These are phyloP conservation scores for Hippoglossus stenolepis DNA, from an alignment of 2,113 vertebrate species.

Conservation along the genomic window DNA sequence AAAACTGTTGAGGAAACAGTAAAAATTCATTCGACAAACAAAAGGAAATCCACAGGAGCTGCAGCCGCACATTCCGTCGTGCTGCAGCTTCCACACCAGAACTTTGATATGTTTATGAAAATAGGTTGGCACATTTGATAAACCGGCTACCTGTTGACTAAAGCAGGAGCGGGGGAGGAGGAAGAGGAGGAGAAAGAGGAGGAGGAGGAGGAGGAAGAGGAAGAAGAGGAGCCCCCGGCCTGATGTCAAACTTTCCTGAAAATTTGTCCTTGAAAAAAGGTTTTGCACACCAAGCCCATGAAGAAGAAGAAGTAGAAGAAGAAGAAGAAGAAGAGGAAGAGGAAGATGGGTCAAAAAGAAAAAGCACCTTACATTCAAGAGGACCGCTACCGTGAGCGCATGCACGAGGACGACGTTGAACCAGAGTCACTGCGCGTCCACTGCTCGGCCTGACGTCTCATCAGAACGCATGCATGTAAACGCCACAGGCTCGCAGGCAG, in stretches of 20 bases:
- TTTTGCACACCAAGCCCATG: constrained; percentile 50
- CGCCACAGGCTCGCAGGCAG: constrained; percentile 65
- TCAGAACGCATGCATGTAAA: constrained; percentile 64
- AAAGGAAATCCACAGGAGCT: constrained; percentile 43
- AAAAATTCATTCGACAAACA: constrained; percentile 65
- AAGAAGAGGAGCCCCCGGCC: constrained; percentile 17
- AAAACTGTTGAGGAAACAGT: constrained; percentile 63
- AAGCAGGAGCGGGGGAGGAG: constrained; percentile 45
- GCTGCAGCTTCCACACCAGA: constrained; percentile 63
- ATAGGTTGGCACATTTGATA: constrained; percentile 80
- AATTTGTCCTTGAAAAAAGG: constrained; percentile 38
- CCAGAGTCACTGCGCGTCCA: constrained; percentile 38
- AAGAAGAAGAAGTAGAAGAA: constrained; percentile 53
- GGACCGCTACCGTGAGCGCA: constrained; percentile 70
- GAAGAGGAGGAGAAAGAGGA: constrained; percentile 35
- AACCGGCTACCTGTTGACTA: constrained; percentile 69
- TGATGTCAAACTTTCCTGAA: constrained; percentile 67
- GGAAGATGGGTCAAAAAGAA: constrained; percentile 5
- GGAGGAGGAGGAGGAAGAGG: constrained; percentile 25
- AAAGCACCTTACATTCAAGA: constrained; percentile 79
- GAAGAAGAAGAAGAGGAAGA: constrained; percentile 38
- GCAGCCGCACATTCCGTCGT: constrained; percentile 57
- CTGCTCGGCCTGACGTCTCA: constrained; percentile 42
- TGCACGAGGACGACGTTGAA: constrained; percentile 71
- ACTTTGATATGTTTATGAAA: constrained; percentile 81